Evolutionary conservation across 2,888 invertebrate genomes (phyloP), one percentile per base, ranked within the genome.

Genomic region (Hirtodrosophila cameraria): DNA sequence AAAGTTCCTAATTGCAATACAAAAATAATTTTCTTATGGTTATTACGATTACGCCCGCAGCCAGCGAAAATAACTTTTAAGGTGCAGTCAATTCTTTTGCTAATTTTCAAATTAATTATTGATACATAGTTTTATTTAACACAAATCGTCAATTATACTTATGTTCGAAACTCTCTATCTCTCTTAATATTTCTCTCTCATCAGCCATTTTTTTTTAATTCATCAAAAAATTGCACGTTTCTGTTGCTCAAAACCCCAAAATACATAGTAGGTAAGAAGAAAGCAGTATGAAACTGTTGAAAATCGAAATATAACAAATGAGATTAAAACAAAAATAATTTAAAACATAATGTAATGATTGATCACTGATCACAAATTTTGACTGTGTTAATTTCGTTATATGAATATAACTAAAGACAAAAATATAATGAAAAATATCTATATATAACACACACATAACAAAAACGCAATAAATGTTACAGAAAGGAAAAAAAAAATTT

Each of bases 311-410:
- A 52, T 49, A 48, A 41, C 11, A 54, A 63, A 52, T 11, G 9
- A 43, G 25, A 50, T 18, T 23, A 43, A 55, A 46, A 57, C 13
- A 45, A 50, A 74, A 71, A 72, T 63, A 79, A 74, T 43, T 74
- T 60, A 82, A 81, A 72, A 66, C 78, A 72, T 83, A 83, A 74
- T 86, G 88, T 89, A 87, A 88, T 88, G 84, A 87, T 89, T 89
- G 90, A 90, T 90, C 90, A 84, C 84, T 88, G 89, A 89, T 89
- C 88, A 89, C 87, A 88, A 90, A 90, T 90, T 90, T 89, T 89
- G 89, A 89, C 90, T 90, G 89, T 90, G 89, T 89, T 89, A 89
- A 90, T 89, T 90, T 89, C 89, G 88, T 90, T 90, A 88, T 85
- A 86, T 85, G 85, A 75, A 85, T 78, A 76, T 73, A 68, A 35